A percentile compares a stretch with the other conserved stretches of the same genome.
phyloP scores from a whole-genome alignment of 2,113 vertebrate genomes.

The Chaetodon trifascialis region DNA sequence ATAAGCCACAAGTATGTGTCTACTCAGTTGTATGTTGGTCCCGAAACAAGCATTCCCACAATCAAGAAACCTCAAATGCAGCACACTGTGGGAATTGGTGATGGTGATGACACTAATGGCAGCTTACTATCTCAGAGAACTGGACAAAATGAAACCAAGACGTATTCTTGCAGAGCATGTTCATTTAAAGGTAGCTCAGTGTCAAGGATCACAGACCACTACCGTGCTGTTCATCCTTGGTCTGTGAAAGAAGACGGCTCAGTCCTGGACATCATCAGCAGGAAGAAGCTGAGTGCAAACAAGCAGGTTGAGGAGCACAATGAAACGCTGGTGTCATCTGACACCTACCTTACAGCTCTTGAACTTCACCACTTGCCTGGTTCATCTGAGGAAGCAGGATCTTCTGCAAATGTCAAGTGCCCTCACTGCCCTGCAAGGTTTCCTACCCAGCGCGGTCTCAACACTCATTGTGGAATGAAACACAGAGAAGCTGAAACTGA shows the following conservation, averaged over 20 bases:
- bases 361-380: constrained; percentile 79
- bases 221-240: constrained; percentile 90
- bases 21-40: constrained; percentile 12
- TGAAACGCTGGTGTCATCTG: constrained; percentile 55
- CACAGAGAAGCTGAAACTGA: constrained; percentile 79
- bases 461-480: constrained; percentile 89
- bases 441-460: constrained; percentile 84
- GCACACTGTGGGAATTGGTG: constrained; percentile 62
- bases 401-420: constrained; percentile 83
- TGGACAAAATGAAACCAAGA: constrained; percentile 81
- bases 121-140: constrained; percentile 51
- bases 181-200: constrained; percentile 88
- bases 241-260: constrained; percentile 89
- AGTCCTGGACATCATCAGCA: constrained; percentile 86
- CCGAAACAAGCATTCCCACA: not conserved
- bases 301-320: constrained; percentile 58
- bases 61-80: constrained; percentile 17
- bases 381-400: constrained; percentile 78
- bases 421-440: constrained; percentile 86
- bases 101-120: constrained; percentile 78
- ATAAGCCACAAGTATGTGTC: constrained; percentile 22
- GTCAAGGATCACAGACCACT: constrained; percentile 88
- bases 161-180: constrained; percentile 88
- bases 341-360: constrained; percentile 72
- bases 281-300: constrained; percentile 79